Base-by-base conservation (phyloP, 2,888 invertebrate genomes). In the Drosophila ustulata region DNA sequence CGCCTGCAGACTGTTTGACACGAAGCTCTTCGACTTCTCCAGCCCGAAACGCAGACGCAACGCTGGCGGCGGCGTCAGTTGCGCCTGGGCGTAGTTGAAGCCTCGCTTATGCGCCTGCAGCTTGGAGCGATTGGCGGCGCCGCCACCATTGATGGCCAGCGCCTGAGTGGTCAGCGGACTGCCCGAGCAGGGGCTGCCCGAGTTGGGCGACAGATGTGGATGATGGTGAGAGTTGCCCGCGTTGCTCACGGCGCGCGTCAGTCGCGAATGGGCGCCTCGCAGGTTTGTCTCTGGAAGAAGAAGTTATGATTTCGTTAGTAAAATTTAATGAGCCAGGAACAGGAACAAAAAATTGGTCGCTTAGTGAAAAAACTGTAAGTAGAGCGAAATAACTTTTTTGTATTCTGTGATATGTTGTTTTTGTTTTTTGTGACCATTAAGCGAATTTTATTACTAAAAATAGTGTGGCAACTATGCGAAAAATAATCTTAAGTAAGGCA, bases 21-120 rank as follows among this genome's bases (percentile, higher is more conserved):
- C 87, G 30, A 92, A 92, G 61, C 92, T 92, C 73, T 92, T 92
- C 1, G 92, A 92, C 58, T 90, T 91, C 52, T 91, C 92, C 62
- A 92, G 70, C 1, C 86, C 78, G 30, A 86, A 89, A 2, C 88
- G 83, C 61, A 79, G 62, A 3, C 82, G 84, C 49, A 82, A 56
- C 7, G 82, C 81, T 3, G 88, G 75, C 18, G 83, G 75, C 9
- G 91, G 82, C 18, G 86, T 82, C 57, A 87, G 49, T 63, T 91
- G 81, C 0, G 90, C 83, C 62, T 75, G 75, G 34, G 77, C 68
- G 50, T 75, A 81, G 65, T 91, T 88, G 30, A 80, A 85, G 43
- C 88, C 78, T 0, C 89, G 78, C 23, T 80, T 88, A 4, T 81
- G 85, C 4, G 80, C 65, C 49, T 88, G 28, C 71, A 89, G 28